Base-by-base conservation (phyloP, 2,113 vertebrate species). In the Scophthalmus maximus region DNA sequence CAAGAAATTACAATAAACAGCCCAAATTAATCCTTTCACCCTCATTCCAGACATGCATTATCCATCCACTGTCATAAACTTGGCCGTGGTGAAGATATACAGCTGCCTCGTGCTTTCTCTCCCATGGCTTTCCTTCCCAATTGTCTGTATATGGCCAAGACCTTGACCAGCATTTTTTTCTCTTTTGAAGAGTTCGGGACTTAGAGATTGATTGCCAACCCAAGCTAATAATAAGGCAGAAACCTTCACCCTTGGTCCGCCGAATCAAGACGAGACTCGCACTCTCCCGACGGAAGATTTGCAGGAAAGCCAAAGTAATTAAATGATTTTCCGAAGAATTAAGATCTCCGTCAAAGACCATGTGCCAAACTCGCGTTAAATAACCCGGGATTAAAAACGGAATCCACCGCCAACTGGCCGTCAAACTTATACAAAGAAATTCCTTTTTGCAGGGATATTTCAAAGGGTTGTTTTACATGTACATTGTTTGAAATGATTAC, bases 61-160 rank as follows among this genome's bases (percentile, higher is more conserved):
- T 91, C 90, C 90, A n/a, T 89, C 82, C 65, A 36, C 76, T 90
- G 90, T 92, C 92, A 92, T 79, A 91, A 91, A 90, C 87, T 91
- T 93, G 92, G 93, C 91, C 61, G 78, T 47, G 68, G 50, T 73
- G 25, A 73, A 84, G 77, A 92, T 92, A 90, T 89, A 89, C 83
- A 73, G 83, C 82, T 53, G 84, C 78, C 73, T 86, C 51, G 20
- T 67, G 71, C 77, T 76, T 71, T 88, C 64, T 81, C 81, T 81
- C 63, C 73, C 82, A 59, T 76, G 73, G 68, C 76, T 75, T 82
- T 76, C 42, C 68, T 36, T 78, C 77, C 69, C 85, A 81, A 86
- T 81, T 81, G 82, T 83, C 72, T 68, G 56, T 12, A 60, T 46
- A 60, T 46, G 72, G 78, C 83, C 84, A 63, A 85, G 89, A 79